phyloP scores from a whole-genome alignment of 2,113 vertebrate genomes.

The Vulpes vulpes region DNA sequence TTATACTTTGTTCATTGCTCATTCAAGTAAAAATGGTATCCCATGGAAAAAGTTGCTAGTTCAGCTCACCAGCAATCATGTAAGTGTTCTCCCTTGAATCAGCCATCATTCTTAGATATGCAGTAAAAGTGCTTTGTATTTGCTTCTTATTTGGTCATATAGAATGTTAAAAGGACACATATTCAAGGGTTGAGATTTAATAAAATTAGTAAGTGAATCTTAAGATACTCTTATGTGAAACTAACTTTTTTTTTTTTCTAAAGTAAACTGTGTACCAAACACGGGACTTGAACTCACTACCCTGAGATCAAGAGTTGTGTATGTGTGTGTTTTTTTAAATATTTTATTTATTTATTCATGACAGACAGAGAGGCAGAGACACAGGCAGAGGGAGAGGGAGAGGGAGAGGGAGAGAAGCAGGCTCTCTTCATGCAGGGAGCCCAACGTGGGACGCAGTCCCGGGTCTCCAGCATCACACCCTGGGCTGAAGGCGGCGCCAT shows the following conservation, averaged over 20 bases:
- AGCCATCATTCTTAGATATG: background rate
- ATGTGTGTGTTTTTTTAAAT: no score
- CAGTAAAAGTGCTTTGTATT: background rate
- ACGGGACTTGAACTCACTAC: no score
- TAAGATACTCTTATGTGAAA: slow-evolving; percentile 3
- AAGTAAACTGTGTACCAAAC: no score
- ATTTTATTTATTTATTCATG: no score
- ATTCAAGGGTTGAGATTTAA: background rate
- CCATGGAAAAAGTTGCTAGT: background rate
- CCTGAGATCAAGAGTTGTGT: no score
- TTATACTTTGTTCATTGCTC: slow-evolving; percentile 61
- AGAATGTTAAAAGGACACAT: background rate
- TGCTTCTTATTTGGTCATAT: background rate
- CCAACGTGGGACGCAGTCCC: no score
- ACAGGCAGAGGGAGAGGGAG: no score
- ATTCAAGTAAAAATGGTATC: slow-evolving; percentile 54
- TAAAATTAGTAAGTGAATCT: slow-evolving; percentile 4
- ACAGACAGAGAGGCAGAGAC: no score
- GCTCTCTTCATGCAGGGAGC: no score
- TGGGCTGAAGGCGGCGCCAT: no score
- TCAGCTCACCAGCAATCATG: slow-evolving; percentile 1
- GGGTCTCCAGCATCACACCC: no score
- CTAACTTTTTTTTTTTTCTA: background rate
- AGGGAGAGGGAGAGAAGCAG: no score
- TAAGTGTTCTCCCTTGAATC: background rate